Conservation (phyloP, 2,888 invertebrate species). For the Phalera bucephala region DNA sequence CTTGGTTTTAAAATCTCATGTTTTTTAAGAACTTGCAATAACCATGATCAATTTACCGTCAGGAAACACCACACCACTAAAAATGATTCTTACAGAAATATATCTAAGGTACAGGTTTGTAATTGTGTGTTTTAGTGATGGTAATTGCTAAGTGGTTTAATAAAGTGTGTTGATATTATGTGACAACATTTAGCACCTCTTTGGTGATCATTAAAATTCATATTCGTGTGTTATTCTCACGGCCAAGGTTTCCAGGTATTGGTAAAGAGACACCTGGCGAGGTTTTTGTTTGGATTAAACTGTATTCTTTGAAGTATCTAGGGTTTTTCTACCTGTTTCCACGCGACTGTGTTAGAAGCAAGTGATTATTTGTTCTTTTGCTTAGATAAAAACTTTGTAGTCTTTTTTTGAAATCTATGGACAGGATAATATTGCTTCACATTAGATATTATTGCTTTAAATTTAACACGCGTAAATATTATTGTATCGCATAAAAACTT, state of each 20-base stretch:
- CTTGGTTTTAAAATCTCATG: slow-evolving; percentile 33
- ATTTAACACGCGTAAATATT: too few species aligned
- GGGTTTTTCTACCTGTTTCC: too few species aligned
- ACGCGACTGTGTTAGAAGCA: too few species aligned
- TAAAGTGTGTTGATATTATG: slow-evolving; percentile 31
- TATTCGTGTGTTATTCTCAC: slow-evolving; percentile 37
- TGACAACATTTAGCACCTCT: slow-evolving; percentile 42
- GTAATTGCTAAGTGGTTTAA: slow-evolving; percentile 3
- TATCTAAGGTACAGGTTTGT: slow-evolving; percentile 7
- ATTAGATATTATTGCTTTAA: too few species aligned
- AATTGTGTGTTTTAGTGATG: background rate
- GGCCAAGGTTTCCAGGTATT: slow-evolving; percentile 29
- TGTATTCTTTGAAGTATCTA: too few species aligned
- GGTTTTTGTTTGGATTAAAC: too few species aligned
- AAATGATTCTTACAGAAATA: slow-evolving; percentile 6
- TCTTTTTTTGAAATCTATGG: too few species aligned
- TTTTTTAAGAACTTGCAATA: slow-evolving; percentile 27
- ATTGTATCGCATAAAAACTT: too few species aligned
- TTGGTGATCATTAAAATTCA: slow-evolving; percentile 38
- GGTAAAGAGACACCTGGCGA: slow-evolving; percentile 21
- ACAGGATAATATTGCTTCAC: too few species aligned
- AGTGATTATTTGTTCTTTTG: too few species aligned
- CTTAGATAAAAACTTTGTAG: too few species aligned
- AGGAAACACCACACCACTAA: background rate
- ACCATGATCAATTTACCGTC: slow-evolving; percentile 16